Conservation (phyloP, 2,888 invertebrate genomes). For the Aethes cnicana region DNA sequence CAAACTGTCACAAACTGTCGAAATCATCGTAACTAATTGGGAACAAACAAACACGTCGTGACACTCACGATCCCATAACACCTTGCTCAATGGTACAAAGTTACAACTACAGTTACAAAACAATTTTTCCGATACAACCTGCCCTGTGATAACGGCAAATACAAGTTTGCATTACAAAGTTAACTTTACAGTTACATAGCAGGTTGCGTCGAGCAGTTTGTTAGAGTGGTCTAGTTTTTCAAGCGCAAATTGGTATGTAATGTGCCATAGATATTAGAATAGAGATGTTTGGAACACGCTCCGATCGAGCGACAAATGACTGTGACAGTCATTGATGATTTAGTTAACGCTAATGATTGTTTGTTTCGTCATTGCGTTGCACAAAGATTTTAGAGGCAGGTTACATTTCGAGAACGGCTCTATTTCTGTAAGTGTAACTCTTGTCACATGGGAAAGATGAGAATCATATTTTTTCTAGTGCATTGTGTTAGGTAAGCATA, state of each 20-base stretch:
- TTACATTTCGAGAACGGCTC: too few species aligned
- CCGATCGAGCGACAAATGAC: not conserved
- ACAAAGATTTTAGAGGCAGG: too few species aligned
- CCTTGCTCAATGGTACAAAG: slow-evolving; percentile 3
- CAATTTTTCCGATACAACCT: not conserved
- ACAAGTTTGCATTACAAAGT: slow-evolving; percentile 6
- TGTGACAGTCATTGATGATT: slow-evolving; percentile 22
- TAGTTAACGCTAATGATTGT: slow-evolving; percentile 23
- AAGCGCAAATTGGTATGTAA: not conserved
- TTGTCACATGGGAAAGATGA: too few species aligned
- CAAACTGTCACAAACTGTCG: too few species aligned
- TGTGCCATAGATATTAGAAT: slow-evolving; percentile 14
- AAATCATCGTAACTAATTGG: slow-evolving; percentile 28
- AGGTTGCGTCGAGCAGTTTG: not conserved
- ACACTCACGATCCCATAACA: slow-evolving; percentile 13
- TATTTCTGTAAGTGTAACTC: too few species aligned
- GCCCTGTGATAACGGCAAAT: not conserved
- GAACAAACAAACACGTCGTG: slow-evolving; percentile 12
- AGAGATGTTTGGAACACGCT: slow-evolving; percentile 20
- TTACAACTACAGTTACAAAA: not conserved
- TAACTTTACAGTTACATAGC: not conserved
- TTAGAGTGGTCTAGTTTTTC: not conserved
- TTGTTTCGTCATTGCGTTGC: slow-evolving; percentile 12
- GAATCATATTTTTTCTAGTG: too few species aligned
- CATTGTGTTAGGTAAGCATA: too few species aligned